phyloP scores from a whole-genome alignment of 1,140 invertebrate species.

The Subanguina moxae region DNA sequence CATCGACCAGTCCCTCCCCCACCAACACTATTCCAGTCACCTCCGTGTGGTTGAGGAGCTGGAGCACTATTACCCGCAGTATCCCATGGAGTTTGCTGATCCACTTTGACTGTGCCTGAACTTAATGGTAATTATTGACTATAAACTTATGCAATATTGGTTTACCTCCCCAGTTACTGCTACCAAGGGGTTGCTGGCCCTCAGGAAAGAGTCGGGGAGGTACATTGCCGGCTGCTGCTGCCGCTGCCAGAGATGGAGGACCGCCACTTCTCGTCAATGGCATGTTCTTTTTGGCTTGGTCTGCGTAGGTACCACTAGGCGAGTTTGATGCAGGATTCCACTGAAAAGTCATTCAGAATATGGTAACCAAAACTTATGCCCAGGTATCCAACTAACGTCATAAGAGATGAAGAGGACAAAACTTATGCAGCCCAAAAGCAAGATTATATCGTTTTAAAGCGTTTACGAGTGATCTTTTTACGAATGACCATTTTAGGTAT shows the following conservation, averaged over 20 bases:
- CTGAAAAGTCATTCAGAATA: background rate
- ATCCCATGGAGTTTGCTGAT: conserved; percentile 3
- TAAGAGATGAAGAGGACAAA: no score
- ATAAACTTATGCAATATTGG: background rate
- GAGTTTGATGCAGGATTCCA: conserved; percentile 2
- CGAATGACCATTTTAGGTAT: background rate
- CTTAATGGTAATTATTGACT: background rate
- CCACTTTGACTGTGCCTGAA: background rate
- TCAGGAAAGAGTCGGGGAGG: background rate
- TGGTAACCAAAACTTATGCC: background rate
- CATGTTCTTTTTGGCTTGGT: conserved; percentile 8
- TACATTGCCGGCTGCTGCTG: background rate
- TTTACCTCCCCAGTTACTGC: background rate
- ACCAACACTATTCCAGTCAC: background rate
- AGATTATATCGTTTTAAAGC: background rate
- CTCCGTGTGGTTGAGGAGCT: background rate
- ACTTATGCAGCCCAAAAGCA: background rate
- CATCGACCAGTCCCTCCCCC: background rate
- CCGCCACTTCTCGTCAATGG: conserved; percentile 1
- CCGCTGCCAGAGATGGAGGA: background rate
- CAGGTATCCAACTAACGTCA: no score
- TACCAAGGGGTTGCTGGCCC: background rate
- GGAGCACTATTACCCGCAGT: background rate
- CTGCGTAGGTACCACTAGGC: conserved; percentile 1
- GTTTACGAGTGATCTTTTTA: background rate